Base-by-base conservation (phyloP, 2,113 vertebrate genomes). In the Corydoras sp. region DNA sequence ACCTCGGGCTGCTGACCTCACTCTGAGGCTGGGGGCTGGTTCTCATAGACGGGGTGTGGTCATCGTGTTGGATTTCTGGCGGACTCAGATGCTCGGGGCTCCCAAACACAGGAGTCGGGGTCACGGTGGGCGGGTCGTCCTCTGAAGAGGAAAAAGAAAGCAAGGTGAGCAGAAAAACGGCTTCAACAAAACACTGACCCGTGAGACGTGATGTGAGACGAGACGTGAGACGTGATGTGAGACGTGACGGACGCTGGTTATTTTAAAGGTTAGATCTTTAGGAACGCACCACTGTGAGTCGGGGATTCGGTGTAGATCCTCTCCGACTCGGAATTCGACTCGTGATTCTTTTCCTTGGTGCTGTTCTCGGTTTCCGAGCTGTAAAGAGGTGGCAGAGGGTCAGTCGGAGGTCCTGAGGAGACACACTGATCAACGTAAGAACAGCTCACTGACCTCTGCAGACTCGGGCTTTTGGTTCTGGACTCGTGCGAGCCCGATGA, bases 331-430 rank as follows among this genome's bases (percentile, higher is more conserved):
- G 91, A 80, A 8, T 92, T 90, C 4, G 66, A 68, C 8, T 54
- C n/a, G 14, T 13, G 32, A 49, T 55, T 43, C 55, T 85, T 75
- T 9, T 86, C 85, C 76, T 89, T 91, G 86, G 86, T 89, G 67
- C 79, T 89, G 76, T 89, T 91, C 74, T 82, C 71, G 15, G 86
- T 85, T 79, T 94, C 94, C 64, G 90, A 80, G 73, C 93, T 97
- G 68, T 71, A 32, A 66, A 50, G 9, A 54, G 62, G 18, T n/a
- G 49, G 35, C 35, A 43, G 35, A 43, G 35, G 35, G 35, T 29
- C 11, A 32, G 10, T 13, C 4, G 58, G 18, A 15, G 29, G 9
- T 55, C 5, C 0, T 53, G 32, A 9, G n/a, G 50, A 12, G 67
- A n/a, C 6, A 9, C 4, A 13, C 29, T 10, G 18, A 5, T 13